These are phyloP conservation scores for Hestina assimilis DNA, from an alignment of 1,140 invertebrate species.

Conservation along the genomic window DNA sequence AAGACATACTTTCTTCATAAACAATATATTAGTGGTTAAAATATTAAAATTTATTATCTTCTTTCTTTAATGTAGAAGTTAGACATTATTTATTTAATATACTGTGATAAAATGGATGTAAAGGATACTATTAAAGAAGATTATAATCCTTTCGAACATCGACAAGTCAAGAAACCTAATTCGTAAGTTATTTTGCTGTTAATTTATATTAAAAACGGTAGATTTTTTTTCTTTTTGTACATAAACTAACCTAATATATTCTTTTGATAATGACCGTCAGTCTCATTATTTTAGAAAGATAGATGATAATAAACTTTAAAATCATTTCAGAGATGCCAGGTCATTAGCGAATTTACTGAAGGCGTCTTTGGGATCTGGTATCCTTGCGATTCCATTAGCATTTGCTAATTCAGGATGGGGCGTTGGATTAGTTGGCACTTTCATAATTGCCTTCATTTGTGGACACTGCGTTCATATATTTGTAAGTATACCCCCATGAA, in stretches of 20 bases:
- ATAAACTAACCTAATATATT: too few relatives aligned
- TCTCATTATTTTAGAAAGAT: not conserved
- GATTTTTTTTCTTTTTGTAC: not conserved
- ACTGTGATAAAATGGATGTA: conserved; percentile 27
- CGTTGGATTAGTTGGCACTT: conserved; percentile 84
- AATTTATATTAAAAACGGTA: not conserved
- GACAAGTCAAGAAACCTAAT: conserved; percentile 81
- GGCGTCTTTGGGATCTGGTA: conserved; percentile 91
- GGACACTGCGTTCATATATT: conserved; percentile 89
- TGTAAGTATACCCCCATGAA: conserved; percentile 77
- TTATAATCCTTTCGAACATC: conserved; percentile 84
- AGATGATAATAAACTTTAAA: not conserved
- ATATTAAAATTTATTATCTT: too few relatives aligned
- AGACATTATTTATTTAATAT: not conserved
- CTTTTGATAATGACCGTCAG: not conserved
- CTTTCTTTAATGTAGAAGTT: not conserved
- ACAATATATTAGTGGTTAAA: too few relatives aligned
- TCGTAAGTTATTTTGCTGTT: conserved; percentile 80
- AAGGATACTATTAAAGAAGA: conserved; percentile 39
- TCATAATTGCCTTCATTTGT: conserved; percentile 86
- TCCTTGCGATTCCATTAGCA: conserved; percentile 92
- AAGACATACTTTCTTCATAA: not conserved
- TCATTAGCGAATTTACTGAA: conserved; percentile 89
- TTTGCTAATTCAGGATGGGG: conserved; percentile 88
- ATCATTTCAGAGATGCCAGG: conserved; percentile 81